phyloP scores from a whole-genome alignment of 2,888 invertebrate genomes.

The Pandemis heparana region DNA sequence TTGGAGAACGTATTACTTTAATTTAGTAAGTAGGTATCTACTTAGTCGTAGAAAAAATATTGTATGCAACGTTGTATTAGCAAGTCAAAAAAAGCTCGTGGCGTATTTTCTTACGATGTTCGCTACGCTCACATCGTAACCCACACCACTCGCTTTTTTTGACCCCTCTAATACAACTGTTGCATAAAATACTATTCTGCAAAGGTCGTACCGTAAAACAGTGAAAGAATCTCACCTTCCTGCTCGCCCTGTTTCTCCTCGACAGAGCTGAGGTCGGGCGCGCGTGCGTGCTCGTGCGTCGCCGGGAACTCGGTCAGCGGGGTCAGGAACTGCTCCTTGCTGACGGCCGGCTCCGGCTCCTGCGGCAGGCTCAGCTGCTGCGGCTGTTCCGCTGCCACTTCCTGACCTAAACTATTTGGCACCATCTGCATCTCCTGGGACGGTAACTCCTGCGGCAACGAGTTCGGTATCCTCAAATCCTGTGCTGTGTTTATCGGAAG shows the following conservation, averaged over 20 bases:
- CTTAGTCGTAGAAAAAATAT: too few species aligned
- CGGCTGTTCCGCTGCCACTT: conserved; percentile 50
- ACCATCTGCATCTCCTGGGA: conserved; percentile 45
- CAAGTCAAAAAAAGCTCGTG: too few species aligned
- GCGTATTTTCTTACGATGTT: too few species aligned
- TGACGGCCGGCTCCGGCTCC: conserved; percentile 64
- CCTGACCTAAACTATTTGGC: conserved; percentile 38
- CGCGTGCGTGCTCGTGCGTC: conserved; percentile 66
- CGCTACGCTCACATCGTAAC: too few species aligned
- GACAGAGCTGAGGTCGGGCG: conserved; percentile 74
- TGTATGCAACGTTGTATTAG: too few species aligned
- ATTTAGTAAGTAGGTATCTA: too few species aligned
- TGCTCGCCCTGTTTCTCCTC: conserved; percentile 74
- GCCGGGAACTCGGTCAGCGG: conserved; percentile 78
- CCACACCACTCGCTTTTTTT: too few species aligned
- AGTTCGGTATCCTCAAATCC: not conserved
- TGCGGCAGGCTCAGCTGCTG: conserved; percentile 66
- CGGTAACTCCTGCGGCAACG: conserved; percentile 1
- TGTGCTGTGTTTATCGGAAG: conserved; percentile 4
- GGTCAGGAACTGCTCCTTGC: conserved; percentile 78
- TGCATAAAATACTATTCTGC: too few species aligned
- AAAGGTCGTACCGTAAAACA: not conserved
- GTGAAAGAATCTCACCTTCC: conserved; percentile 63
- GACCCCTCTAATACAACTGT: too few species aligned
- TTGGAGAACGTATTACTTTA: too few species aligned